phyloP scores from a whole-genome alignment of 2,797 vertebrate genomes.

The Hemibagrus guttatus region DNA sequence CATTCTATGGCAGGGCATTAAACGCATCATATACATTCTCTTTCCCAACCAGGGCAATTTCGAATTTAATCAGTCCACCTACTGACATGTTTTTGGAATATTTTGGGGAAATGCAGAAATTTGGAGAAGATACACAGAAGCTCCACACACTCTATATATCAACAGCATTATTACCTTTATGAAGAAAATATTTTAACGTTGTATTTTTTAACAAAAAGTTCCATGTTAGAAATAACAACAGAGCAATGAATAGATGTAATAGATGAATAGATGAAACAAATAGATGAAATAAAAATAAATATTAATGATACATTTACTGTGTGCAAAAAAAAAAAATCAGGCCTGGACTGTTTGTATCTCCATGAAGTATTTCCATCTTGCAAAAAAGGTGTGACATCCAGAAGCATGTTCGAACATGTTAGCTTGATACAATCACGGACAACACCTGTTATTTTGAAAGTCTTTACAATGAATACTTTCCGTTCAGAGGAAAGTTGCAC shows the following conservation, averaged over 20 bases:
- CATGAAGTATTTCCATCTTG: not conserved
- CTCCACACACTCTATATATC: not conserved
- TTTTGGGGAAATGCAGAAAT: not conserved
- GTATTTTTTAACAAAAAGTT: not conserved
- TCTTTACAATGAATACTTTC: conserved; percentile 32
- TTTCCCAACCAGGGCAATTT: not conserved
- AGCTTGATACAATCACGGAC: not conserved
- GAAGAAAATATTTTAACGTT: not conserved
- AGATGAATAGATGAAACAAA: too few relatives aligned
- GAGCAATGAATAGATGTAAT: not conserved
- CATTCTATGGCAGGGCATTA: not conserved
- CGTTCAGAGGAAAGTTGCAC: conserved; percentile 52
- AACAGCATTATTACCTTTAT: not conserved
- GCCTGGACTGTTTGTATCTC: not conserved
- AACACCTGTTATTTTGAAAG: conserved; percentile 46
- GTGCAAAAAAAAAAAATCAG: not conserved
- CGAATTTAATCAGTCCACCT: not conserved
- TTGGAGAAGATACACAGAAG: not conserved
- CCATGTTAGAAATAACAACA: not conserved
- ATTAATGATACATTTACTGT: not conserved
- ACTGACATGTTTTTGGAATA: not conserved
- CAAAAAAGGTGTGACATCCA: conserved; percentile 25
- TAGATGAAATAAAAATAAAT: not conserved
- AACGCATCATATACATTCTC: not conserved
- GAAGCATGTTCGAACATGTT: conserved; percentile 12